A percentile compares a stretch with the other conserved stretches of the same genome.
These are phyloP conservation scores for Tuta absoluta DNA, from an alignment of 2,888 invertebrate genomes.

Conservation along the genomic window DNA sequence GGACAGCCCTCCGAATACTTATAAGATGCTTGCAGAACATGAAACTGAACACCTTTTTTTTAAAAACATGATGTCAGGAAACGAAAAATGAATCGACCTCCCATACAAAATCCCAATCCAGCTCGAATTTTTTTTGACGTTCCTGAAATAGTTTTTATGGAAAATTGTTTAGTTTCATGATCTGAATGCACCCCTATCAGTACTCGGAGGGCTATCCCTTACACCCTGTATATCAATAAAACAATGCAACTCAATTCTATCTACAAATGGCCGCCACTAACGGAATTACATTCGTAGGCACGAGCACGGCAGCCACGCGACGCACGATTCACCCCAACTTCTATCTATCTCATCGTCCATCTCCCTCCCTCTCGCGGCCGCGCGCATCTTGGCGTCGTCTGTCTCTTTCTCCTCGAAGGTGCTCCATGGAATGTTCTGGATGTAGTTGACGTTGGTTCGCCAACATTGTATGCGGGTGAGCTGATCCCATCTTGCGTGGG, in stretches of 20 bases:
- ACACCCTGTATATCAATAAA: not conserved
- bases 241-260: not conserved
- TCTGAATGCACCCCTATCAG: too few species aligned
- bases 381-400: conserved; percentile 27
- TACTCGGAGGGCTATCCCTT: too few species aligned
- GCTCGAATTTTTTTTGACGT: too few species aligned
- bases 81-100: too few species aligned
- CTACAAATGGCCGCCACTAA: conserved; percentile 46
- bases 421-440: conserved; percentile 4
- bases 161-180: too few species aligned
- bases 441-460: conserved; percentile 19
- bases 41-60: too few species aligned
- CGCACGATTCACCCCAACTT: conserved; percentile 28
- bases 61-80: too few species aligned
- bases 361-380: not conserved
- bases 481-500: conserved; percentile 34
- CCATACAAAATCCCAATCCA: too few species aligned
- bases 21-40: too few species aligned
- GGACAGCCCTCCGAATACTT: too few species aligned
- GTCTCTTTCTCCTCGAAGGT: conserved; percentile 28
- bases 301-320: conserved; percentile 44
- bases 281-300: conserved; percentile 53
- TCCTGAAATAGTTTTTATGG: too few species aligned
- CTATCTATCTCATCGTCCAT: not conserved
- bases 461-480: conserved; percentile 19